These are phyloP conservation scores for Periphyllus acericola DNA, from an alignment of 2,888 invertebrate genomes.

Conservation along the genomic window DNA sequence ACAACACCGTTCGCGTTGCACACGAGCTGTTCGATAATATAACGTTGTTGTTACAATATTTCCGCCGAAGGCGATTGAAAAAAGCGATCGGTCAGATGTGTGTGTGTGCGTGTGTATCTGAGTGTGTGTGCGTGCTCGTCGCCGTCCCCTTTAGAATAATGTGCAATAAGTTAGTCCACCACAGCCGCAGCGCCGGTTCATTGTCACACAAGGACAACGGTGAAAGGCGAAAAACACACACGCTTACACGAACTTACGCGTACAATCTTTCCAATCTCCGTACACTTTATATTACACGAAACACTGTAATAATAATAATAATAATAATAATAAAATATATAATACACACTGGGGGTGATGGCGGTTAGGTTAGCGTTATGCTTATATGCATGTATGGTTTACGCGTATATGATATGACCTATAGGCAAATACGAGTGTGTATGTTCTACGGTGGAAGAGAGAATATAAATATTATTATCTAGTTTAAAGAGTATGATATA, in stretches of 20 bases:
- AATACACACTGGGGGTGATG: background rate
- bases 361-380: background rate
- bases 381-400: too few relatives aligned
- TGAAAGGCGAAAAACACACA: slow-evolving; percentile 52
- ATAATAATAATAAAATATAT: background rate
- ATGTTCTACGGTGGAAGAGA: background rate
- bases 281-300: background rate
- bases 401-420: background rate
- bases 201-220: slow-evolving; percentile 59
- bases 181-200: slow-evolving; percentile 24
- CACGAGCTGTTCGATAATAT: slow-evolving; percentile 10
- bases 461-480: background rate
- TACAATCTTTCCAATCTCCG: slow-evolving; percentile 46
- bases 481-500: background rate
- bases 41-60: slow-evolving; percentile 35
- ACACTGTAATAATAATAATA: slow-evolving; percentile 16
- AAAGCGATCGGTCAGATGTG: slow-evolving; percentile 47
- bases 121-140: background rate
- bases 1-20: background rate
- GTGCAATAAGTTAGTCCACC: slow-evolving; percentile 23
- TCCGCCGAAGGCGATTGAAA: slow-evolving; percentile 48
- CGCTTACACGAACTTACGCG: background rate
- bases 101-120: background rate
- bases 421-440: background rate
- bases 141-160: slow-evolving; percentile 9